Evolutionary conservation across 2,888 invertebrate species (phyloP).

Genomic region (Orchesellides sinensis): DNA sequence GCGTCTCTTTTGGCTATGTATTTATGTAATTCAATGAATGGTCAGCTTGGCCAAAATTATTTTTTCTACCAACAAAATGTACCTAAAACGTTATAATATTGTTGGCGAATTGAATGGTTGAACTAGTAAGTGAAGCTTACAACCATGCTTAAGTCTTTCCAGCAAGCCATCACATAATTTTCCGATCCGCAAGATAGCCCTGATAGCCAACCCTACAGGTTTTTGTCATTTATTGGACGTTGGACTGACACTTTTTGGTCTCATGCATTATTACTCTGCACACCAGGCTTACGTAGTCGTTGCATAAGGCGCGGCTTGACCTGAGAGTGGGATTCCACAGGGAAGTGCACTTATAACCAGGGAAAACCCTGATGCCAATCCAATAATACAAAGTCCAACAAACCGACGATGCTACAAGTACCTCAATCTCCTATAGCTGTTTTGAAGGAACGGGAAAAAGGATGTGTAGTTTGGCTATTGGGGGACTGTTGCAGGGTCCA

Average conservation of each 20-base stretch:
- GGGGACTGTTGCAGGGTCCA: constrained; percentile 18
- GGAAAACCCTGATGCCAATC: constrained; percentile 61
- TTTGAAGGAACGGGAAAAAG: constrained; percentile 1
- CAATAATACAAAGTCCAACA: constrained; percentile 62
- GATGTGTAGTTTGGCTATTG: no score
- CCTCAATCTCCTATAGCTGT: constrained; percentile 38
- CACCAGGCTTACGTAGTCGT: constrained; percentile 13
- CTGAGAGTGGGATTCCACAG: constrained; percentile 50
- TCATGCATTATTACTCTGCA: constrained; percentile 60
- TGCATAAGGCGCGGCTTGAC: constrained; percentile 47
- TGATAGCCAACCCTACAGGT: constrained; percentile 57
- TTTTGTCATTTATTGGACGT: constrained; percentile 65
- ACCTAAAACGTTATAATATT: no score
- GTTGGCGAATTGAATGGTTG: neutral
- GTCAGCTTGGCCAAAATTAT: constrained; percentile 14
- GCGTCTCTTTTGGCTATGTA: constrained; percentile 31
- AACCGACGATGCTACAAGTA: constrained; percentile 56
- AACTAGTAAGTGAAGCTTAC: neutral
- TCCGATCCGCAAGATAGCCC: constrained; percentile 31
- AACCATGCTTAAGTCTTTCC: neutral
- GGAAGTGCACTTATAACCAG: constrained; percentile 59
- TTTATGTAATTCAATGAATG: constrained; percentile 55
- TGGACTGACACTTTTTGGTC: constrained; percentile 61
- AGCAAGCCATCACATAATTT: constrained; percentile 28
- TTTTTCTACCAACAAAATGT: neutral